These are phyloP conservation scores for Apotomis capreana DNA, from an alignment of 2,888 invertebrate genomes.

Conservation along the genomic window DNA sequence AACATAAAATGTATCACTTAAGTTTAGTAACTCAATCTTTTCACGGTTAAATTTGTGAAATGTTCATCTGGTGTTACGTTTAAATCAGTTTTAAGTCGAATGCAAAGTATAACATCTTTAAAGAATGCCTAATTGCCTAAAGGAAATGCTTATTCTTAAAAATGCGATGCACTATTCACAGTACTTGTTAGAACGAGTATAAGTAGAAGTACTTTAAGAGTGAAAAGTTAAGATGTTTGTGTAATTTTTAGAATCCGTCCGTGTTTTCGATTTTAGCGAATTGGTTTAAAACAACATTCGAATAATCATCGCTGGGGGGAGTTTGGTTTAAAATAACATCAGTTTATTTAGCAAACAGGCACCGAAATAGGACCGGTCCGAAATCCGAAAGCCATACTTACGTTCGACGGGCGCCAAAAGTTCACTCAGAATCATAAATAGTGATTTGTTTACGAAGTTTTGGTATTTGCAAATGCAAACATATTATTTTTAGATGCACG, in stretches of 20 bases:
- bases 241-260: neutral
- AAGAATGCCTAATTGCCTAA: no score
- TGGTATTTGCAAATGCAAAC: constrained; percentile 17
- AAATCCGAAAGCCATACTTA: constrained; percentile 1
- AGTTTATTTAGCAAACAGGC: constrained; percentile 7
- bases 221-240: no score
- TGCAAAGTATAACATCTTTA: no score
- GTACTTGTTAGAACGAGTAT: no score
- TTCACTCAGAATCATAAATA: constrained; percentile 28
- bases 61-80: no score
- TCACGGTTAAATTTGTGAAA: no score
- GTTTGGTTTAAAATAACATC: constrained; percentile 9
- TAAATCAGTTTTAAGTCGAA: no score
- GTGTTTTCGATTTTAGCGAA: neutral
- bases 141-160: no score
- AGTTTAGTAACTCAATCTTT: no score
- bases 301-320: neutral
- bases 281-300: constrained; percentile 1
- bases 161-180: no score
- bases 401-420: constrained; percentile 11
- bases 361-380: constrained; percentile 11
- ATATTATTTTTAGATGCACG: constrained; percentile 17
- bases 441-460: constrained; percentile 15
- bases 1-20: no score
- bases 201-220: no score